Base-by-base conservation (phyloP, 2,888 invertebrate genomes). In the Dasysyrphus tricinctus region DNA sequence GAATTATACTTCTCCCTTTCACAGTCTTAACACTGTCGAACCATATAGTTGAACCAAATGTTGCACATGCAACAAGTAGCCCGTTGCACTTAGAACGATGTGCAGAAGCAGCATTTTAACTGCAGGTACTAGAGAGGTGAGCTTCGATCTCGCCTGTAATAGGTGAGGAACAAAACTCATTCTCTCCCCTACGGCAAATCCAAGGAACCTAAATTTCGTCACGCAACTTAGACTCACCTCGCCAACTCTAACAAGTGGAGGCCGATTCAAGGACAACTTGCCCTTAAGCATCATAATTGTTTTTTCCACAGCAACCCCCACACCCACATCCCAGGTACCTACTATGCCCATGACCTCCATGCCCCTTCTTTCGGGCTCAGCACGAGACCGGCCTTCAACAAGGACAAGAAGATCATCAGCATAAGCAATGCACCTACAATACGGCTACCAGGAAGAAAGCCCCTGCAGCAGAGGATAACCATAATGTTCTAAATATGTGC, bases 401-500 rank as follows among this genome's bases (percentile, higher is more conserved):
- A n/a, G n/a, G n/a, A n/a, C n/a, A n/a, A n/a, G n/a, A n/a, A n/a
- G n/a, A n/a, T n/a, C n/a, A n/a, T n/a, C n/a, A n/a, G n/a, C n/a
- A n/a, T n/a, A n/a, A n/a, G n/a, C n/a, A n/a, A n/a, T n/a, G n/a
- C n/a, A n/a, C n/a, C n/a, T n/a, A n/a, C n/a, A n/a, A n/a, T n/a
- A n/a, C n/a, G n/a, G n/a, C n/a, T n/a, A n/a, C n/a, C n/a, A n/a
- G n/a, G n/a, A n/a, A n/a, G n/a, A n/a, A 32, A 56, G 14, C 49
- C 5, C 32, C 56, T 32, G 14, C 5, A 56, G 56, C 32, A 56
- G 56, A 5, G 32, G 3, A 19, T 59, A 80, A 88, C 84, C 80
- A 84, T 86, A 1, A 87, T 78, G 61, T 88, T 88, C 70, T 81
- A 88, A 19, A 88, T 79, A 78, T 73, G 88, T 78, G 84, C 75